These are phyloP conservation scores for Nesogale talazaci DNA, from an alignment of 2,113 vertebrate species.

Conservation along the genomic window DNA sequence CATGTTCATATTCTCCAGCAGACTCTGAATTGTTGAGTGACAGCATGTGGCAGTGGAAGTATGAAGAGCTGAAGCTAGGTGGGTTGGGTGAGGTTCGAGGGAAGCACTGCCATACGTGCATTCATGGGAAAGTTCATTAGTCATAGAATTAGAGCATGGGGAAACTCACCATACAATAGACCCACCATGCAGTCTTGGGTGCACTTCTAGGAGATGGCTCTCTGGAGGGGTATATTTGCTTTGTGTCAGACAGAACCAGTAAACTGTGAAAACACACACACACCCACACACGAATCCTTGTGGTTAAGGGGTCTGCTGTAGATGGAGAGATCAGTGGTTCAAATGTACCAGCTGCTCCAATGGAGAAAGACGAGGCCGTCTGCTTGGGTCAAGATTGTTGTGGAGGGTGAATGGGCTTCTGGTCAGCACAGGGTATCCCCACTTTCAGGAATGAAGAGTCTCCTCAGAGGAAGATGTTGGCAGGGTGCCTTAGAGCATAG, in stretches of 20 bases:
- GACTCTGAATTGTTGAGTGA: fast-evolving
- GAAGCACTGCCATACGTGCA: fast-evolving
- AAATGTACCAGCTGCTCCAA: too few species aligned
- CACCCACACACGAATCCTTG: too few species aligned
- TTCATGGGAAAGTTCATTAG: too few species aligned
- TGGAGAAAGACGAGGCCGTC: too few species aligned
- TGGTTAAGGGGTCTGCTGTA: background rate
- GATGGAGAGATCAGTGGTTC: background rate
- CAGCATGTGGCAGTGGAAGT: too few species aligned
- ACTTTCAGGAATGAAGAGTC: background rate
- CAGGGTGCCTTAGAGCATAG: too few species aligned
- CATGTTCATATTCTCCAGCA: background rate
- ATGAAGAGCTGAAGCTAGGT: fast-evolving
- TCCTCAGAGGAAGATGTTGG: fast-evolving
- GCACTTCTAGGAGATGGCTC: background rate
- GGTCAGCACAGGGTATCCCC: background rate
- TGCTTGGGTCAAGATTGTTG: too few species aligned
- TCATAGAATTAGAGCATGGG: fast-evolving
- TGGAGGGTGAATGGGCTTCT: background rate
- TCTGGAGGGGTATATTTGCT: background rate
- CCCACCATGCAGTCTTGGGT: background rate
- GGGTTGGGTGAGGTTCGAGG: too few species aligned
- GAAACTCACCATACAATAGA: fast-evolving
- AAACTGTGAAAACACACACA: background rate
- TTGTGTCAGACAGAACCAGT: background rate